Evolutionary conservation across 2,113 vertebrate genomes (phyloP), one percentile per base, ranked within the genome.

Genomic region (Mus spicilegus): DNA sequence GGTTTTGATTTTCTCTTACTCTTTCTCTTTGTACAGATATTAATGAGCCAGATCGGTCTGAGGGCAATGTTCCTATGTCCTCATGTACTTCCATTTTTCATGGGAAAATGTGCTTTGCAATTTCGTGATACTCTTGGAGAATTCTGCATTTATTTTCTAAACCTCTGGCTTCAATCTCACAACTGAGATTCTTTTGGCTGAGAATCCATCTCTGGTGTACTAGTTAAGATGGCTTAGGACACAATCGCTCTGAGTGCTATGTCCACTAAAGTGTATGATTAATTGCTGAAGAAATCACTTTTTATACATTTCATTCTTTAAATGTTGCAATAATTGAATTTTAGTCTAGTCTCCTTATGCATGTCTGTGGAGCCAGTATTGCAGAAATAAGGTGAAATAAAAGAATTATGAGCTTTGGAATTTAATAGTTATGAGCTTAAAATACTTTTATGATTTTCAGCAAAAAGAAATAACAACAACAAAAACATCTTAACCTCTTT

Each of bases 221-320:
- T 13, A 19, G 30, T 86, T 93, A 75, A 12, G 39, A 10, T 26
- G 51, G 33, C 30, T 81, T 63, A 11, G 4, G 61, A 6, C 16
- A 6, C 26, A 28, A 1, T 46, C 3, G 1, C 77, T 85, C 39
- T 46, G 82, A 84, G 4, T 63, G 26, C 63, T 89, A 42, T 5
- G 39, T 77, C 39, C 1, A 39, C 8, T 65, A 36, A 87, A 10
- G 9, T 39, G 42, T 56, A 75, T 61, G 5, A 26, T 9, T 10
- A 39, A 56, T 33, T 24, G 10, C 49, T 72, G 33, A 87, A 77
- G 3, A 51, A 87, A 77, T 20, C 1, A 26, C 1, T 76, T 39
- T 58, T 26, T 88, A 92, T 70, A 88, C n/a, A 89, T n/a, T 89
- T 84, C 11, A 36, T 85, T 95, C 10, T 85, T 90, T 94, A 26